Evolutionary conservation across 2,797 vertebrate genomes (phyloP).

Genomic region (Chanos chanos): DNA sequence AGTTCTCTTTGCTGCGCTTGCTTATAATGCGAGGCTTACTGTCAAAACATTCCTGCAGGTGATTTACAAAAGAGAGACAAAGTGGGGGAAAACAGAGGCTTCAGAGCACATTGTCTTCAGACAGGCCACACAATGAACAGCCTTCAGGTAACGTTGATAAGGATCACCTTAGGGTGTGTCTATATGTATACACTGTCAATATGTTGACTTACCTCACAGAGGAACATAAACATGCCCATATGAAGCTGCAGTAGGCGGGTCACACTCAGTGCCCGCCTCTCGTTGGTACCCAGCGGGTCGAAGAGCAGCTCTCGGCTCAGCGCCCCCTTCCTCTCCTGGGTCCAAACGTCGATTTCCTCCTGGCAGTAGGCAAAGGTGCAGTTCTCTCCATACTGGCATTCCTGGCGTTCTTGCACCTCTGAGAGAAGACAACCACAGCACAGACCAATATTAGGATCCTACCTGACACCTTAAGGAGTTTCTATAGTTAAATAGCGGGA

Average conservation of each 20-base stretch:
- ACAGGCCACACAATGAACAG: too few species aligned
- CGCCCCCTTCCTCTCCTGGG: slow-evolving; percentile 94
- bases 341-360: slow-evolving; percentile 99
- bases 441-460: background rate
- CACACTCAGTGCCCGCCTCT: slow-evolving; percentile 75
- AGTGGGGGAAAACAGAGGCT: slow-evolving; percentile 1
- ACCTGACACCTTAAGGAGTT: too few species aligned
- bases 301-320: slow-evolving; percentile 96
- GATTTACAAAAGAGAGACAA: slow-evolving; percentile 35
- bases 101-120: too few species aligned
- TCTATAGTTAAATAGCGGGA: background rate
- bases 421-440: slow-evolving; percentile 42
- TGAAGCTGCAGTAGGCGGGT: slow-evolving; percentile 78
- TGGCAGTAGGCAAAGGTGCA: slow-evolving; percentile 99
- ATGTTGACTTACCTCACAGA: slow-evolving; percentile 81
- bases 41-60: slow-evolving; percentile 96
- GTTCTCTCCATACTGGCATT: slow-evolving; percentile 98
- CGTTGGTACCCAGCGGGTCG: slow-evolving; percentile 79
- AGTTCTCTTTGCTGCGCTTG: slow-evolving; percentile 94
- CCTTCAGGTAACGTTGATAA: too few species aligned
- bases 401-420: slow-evolving; percentile 98
- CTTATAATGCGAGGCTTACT: slow-evolving; percentile 98
- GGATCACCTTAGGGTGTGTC: too few species aligned
- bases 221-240: slow-evolving; percentile 87
- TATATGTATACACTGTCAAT: too few species aligned